Percentiles rank a stretch among this genome's conserved stretches.
These are phyloP conservation scores for Andrena flavipes DNA, from an alignment of 2,888 invertebrate genomes.

Conservation along the genomic window DNA sequence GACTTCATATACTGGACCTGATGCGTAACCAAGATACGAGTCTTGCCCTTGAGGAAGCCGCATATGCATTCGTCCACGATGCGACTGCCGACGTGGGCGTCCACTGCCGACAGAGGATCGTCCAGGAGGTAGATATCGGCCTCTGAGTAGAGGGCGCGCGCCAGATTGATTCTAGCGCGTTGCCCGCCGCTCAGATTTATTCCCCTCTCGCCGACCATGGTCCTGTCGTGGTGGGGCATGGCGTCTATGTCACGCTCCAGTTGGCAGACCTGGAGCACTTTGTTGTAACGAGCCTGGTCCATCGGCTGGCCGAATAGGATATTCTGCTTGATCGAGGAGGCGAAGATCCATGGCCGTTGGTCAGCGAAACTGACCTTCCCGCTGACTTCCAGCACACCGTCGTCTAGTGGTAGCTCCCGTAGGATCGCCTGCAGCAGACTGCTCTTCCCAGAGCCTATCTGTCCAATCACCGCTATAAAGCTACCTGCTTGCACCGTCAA, in stretches of 20 bases:
- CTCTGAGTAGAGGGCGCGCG: constrained; percentile 91
- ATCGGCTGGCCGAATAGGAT: constrained; percentile 91
- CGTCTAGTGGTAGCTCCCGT: constrained; percentile 88
- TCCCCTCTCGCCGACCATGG: constrained; percentile 92
- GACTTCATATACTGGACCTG: constrained; percentile 91
- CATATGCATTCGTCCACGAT: constrained; percentile 91
- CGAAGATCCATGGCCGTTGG: constrained; percentile 93
- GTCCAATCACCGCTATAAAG: constrained; percentile 88
- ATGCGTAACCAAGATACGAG: constrained; percentile 92
- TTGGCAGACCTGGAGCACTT: constrained; percentile 88
- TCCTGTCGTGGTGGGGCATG: constrained; percentile 90
- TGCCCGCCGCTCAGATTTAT: constrained; percentile 92
- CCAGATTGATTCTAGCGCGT: constrained; percentile 91
- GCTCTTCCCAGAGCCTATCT: constrained; percentile 89
- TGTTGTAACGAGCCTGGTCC: constrained; percentile 85
- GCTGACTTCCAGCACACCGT: constrained; percentile 86
- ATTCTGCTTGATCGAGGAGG: constrained; percentile 90
- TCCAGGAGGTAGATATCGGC: constrained; percentile 92
- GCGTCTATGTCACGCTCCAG: constrained; percentile 89
- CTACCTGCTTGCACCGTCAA: constrained; percentile 88
- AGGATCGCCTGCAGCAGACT: constrained; percentile 86
- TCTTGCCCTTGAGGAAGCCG: constrained; percentile 88
- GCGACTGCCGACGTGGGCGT: constrained; percentile 90
- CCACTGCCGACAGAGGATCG: constrained; percentile 93
- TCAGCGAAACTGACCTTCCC: constrained; percentile 90